A percentile compares a stretch with the other conserved stretches of the same genome.
Evolutionary conservation across 1,140 invertebrate genomes (phyloP).

Genomic region (Psilanteris sp.): DNA sequence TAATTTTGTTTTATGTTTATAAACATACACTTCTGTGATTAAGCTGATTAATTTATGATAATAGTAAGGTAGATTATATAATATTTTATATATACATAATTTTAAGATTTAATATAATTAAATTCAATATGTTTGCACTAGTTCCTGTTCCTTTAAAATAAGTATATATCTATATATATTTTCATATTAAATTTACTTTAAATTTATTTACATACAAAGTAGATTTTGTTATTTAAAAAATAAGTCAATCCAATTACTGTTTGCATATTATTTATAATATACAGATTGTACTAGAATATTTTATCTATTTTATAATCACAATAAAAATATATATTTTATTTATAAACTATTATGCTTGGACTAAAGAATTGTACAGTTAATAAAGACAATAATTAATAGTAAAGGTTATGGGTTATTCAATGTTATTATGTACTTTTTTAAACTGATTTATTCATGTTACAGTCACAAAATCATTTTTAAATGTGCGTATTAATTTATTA

Average conservation of each 20-base stretch:
- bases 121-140: conserved; percentile 14
- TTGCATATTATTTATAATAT: conserved; percentile 6
- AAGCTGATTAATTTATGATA: too few species aligned
- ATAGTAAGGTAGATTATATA: too few species aligned
- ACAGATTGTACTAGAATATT: conserved; percentile 16
- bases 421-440: background rate
- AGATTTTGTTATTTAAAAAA: too few species aligned
- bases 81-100: too few species aligned
- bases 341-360: conserved; percentile 21
- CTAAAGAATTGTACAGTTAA: conserved; percentile 19
- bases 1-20: too few species aligned
- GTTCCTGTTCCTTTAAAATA: conserved; percentile 24
- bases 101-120: too few species aligned
- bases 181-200: conserved; percentile 15
- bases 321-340: conserved; percentile 13
- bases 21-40: too few species aligned
- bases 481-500: too few species aligned
- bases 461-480: background rate
- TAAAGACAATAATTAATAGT: conserved; percentile 25
- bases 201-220: too few species aligned
- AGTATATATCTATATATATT: too few species aligned
- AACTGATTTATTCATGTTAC: background rate
- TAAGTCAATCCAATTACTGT: conserved; percentile 15
- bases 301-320: conserved; percentile 16
- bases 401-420: conserved; percentile 1